phyloP scores from a whole-genome alignment of 2,113 vertebrate genomes.

The Hippopotamus amphibius region DNA sequence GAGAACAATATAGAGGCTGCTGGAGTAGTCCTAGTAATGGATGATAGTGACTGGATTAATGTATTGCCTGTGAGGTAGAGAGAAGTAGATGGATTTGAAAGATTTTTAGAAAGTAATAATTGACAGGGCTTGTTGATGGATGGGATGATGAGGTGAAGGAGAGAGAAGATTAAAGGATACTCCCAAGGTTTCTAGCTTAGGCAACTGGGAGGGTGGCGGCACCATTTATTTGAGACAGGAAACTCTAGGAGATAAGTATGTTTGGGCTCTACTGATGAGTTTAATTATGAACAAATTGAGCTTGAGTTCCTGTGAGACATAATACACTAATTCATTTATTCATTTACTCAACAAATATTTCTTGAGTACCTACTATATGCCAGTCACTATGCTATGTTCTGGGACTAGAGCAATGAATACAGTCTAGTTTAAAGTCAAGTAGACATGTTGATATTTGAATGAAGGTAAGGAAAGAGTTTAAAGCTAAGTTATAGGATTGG shows the following conservation, averaged over 20 bases:
- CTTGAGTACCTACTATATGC: neutral
- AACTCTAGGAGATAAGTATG: neutral
- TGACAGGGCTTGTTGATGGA: neutral
- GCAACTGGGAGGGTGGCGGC: neutral
- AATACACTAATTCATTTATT: constrained; percentile 30
- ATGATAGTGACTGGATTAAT: neutral
- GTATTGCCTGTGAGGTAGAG: neutral
- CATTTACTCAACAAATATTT: constrained; percentile 24
- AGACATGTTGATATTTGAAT: constrained; percentile 7
- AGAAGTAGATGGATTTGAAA: constrained; percentile 21
- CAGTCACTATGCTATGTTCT: neutral
- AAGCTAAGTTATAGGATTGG: neutral
- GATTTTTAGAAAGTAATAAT: constrained; percentile 36
- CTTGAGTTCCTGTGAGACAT: neutral
- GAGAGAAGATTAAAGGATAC: neutral
- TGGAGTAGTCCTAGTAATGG: neutral
- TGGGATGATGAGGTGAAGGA: neutral
- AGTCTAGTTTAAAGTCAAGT: constrained; percentile 37
- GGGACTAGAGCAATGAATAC: neutral
- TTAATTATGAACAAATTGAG: constrained; percentile 1
- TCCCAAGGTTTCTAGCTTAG: constrained; percentile 13
- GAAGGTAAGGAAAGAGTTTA: constrained; percentile 15
- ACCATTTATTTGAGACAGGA: constrained; percentile 2
- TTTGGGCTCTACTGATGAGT: neutral
- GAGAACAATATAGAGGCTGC: neutral